Base-by-base conservation (phyloP, 2,797 vertebrate species). In the Melanotaenia boesemani region DNA sequence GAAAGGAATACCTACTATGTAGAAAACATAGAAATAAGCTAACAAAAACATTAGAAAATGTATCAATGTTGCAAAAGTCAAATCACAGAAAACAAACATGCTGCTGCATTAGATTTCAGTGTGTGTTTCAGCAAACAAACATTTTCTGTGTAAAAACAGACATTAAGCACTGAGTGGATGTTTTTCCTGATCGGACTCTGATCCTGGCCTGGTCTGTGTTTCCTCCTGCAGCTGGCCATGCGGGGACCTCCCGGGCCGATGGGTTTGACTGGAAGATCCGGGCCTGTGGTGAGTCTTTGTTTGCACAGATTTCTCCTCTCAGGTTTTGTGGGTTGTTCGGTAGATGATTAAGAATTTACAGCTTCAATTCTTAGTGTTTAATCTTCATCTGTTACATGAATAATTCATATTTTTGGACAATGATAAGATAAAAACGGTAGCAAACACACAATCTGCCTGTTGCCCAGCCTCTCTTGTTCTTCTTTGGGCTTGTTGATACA, bases 201-300 rank as follows among this genome's bases (percentile, higher is more conserved):
- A 71, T 67, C 57, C 72, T 55, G 28, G n/a, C 64, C 32, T 57
- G 70, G 46, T 77, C 18, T 82, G 46, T 76, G 59, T 74, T 56
- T 89, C 48, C 85, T 74, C 22, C 80, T 86, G 68, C 91, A 99
- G 98, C 96, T 99, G 90, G 98, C 98, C 54, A 96, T 99, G 95
- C 95, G 97, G 89, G 98, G 98, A 70, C 95, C 98, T 8, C 85
- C 98, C 26, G 98, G 98, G 84, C 98, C 98, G 4, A 99, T 99
- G 97, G 98, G 98, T 90, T 91, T 99, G 79, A 99, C 98, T 50
- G 98, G 98, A 95, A 94, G 98, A 94, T 96, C 98, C 4, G 98
- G 98, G 63, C 97, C 98, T 86, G 97, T 99, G 97, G 98, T 99
- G 95, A 92, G 97, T 96, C 70, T 66, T 22, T 63, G 16, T 28